Evolutionary conservation across 2,888 invertebrate genomes (phyloP), one percentile per base, ranked within the genome.

Genomic region (Chesias legatella): DNA sequence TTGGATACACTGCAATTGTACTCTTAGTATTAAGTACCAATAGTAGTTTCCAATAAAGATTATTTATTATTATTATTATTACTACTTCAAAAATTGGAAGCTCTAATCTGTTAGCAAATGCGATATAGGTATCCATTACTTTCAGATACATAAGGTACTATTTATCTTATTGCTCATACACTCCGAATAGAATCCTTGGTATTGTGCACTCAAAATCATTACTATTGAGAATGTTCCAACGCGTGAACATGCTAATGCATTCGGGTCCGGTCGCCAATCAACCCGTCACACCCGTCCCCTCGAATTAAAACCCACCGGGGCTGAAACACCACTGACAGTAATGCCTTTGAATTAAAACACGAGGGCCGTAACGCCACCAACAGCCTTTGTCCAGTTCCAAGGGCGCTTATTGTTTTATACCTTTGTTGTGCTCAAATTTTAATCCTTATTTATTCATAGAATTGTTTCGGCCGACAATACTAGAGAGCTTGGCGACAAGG

Each of bases 391-490:
- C 86, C 86, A 82, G 66, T 84, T 70, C 75, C 74, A 79, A 75
- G 76, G 73, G 77, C 69, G 77, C 73, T 78, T 84, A 86, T 86
- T 88, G 85, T 88, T 85, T 86, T 78, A 79, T 78, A 76, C 83
- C 74, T 76, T 86, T 85, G 85, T 86, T 83, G 73, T 81, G 76
- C 83, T 81, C 77, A 80, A 83, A 84, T 85, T 83, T 85, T 84
- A 88, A 84, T 85, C 86, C 85, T 79, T 85, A 85, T 88, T 88
- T 86, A 88, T 88, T 88, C 86, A 86, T 79, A 79, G 85, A 82
- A 88, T 83, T 88, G 86, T 88, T 84, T 78, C 72, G 76, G 68
- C 66, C 67, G 76, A 79, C 82, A 84, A 83, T 40, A 22, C 40
- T 11, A 20, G 7, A 28, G 25, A 28, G 7, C 8, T 33, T 9